Evolutionary conservation across 2,797 vertebrate genomes (phyloP).

Genomic region (Luscinia luscinia): DNA sequence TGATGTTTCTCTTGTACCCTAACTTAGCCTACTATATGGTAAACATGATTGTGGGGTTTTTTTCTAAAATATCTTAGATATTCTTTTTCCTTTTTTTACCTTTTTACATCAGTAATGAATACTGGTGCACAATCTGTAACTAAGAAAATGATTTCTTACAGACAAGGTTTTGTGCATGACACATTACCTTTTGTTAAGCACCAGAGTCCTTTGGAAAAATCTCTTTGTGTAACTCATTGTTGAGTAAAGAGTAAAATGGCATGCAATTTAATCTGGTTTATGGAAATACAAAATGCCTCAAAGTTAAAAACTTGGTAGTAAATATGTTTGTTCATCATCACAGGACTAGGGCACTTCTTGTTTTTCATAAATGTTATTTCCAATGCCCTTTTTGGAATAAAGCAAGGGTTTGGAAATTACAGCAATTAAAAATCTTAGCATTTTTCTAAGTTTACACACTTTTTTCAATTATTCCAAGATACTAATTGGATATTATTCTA

Average conservation of each 20-base stretch:
- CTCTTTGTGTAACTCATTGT: background rate
- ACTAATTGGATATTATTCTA: background rate
- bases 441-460: background rate
- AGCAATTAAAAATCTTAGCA: background rate
- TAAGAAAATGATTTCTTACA: background rate
- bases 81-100: background rate
- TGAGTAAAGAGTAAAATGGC: background rate
- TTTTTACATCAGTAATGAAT: background rate
- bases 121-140: background rate
- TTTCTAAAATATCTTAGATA: background rate
- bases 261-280: background rate
- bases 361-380: background rate
- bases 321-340: background rate
- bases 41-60: background rate
- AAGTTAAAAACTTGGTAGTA: background rate
- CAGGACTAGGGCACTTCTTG: background rate
- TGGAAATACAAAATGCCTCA: background rate
- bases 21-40: background rate
- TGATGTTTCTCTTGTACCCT: background rate
- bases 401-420: background rate
- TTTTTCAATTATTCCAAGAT: background rate
- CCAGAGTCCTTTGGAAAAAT: background rate
- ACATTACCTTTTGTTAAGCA: background rate
- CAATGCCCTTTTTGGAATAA: background rate
- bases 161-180: background rate